Evolutionary conservation across 2,113 vertebrate genomes (phyloP), one percentile per base, ranked within the genome.

Genomic region (Struthio camelus): DNA sequence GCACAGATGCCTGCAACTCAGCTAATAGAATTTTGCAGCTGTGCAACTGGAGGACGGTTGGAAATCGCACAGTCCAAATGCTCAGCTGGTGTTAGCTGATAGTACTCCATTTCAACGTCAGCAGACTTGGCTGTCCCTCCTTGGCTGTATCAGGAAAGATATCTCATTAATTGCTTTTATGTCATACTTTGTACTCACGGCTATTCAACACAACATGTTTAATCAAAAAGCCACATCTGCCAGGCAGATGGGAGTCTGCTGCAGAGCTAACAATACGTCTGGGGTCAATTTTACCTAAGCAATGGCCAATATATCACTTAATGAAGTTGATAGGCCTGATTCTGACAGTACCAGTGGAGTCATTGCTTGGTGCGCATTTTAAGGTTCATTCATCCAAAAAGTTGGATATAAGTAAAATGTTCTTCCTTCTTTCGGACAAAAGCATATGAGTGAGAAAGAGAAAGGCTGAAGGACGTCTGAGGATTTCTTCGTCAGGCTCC

Each of bases 41-140:
- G 93, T 6, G 0, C 46, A 75, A 22, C 76, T 69, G 62, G 85
- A 19, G 58, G 79, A 62, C 90, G 54, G 10, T 1, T 94, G 87
- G 87, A 90, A 93, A 73, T 85, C 40, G 59, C 53, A 70, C 30
- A 27, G 81, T 72, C 85, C 96, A 95, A 91, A 34, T 80, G 87
- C 91, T 94, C 94, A 94, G 85, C 87, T 96, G 95, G 42, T 91
- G 85, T 38, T 48, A 67, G 91, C 85, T 94, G 89, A 95, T 93
- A 78, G 87, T 22, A 73, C 72, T 84, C 14, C 64, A 22, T 36
- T 65, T 70, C 36, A 5, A 64, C 65, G 67, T 95, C 95, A 96
- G 91, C 81, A 40, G 79, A n/a, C 71, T 87, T 83, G 91, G 94
- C 92, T 56, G 11, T 1, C 30, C 34, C 25, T 48, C 67, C 82